These are phyloP conservation scores for Adrianichthys oophorus DNA, from an alignment of 2,797 vertebrate species.

Conservation along the genomic window DNA sequence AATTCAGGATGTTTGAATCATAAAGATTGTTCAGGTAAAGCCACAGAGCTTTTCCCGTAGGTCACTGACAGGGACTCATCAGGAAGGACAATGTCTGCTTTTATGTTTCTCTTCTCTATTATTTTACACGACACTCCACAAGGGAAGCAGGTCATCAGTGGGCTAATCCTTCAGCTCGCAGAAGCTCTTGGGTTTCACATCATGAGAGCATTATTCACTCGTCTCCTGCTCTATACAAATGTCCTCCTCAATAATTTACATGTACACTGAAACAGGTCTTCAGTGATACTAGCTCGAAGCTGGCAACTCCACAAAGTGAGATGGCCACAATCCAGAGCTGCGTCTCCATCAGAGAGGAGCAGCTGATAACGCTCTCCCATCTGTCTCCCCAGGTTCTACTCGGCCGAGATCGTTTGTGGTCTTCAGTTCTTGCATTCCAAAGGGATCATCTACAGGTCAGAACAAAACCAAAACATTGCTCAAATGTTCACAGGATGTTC, in stretches of 20 bases:
- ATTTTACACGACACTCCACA: conserved; percentile 45
- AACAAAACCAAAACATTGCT: not conserved
- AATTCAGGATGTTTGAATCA: conserved; percentile 8
- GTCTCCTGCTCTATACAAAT: conserved; percentile 67
- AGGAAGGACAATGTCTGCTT: conserved; percentile 25
- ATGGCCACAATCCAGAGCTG: not conserved
- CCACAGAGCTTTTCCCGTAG: conserved; percentile 16
- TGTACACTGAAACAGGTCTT: conserved; percentile 38
- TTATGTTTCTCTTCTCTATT: conserved; percentile 10
- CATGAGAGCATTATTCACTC: conserved; percentile 63
- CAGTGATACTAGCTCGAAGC: conserved; percentile 34
- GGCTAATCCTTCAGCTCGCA: conserved; percentile 50
- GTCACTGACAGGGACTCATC: conserved; percentile 22
- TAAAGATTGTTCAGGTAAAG: conserved; percentile 7
- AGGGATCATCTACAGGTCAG: conserved; percentile 97
- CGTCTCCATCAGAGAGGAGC: conserved; percentile 21
- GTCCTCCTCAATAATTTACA: conserved; percentile 71
- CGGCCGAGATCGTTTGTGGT: conserved; percentile 94
- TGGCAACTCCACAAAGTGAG: conserved; percentile 25
- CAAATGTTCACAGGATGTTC: no score
- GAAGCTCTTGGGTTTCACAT: conserved; percentile 60
- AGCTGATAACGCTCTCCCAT: conserved; percentile 24
- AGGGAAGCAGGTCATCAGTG: conserved; percentile 52
- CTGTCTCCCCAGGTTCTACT: conserved; percentile 87
- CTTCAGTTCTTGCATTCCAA: conserved; percentile 95